Evolutionary conservation across 1,140 invertebrate genomes (phyloP), one percentile per base, ranked within the genome.

Genomic region (Solenopsis fugax): DNA sequence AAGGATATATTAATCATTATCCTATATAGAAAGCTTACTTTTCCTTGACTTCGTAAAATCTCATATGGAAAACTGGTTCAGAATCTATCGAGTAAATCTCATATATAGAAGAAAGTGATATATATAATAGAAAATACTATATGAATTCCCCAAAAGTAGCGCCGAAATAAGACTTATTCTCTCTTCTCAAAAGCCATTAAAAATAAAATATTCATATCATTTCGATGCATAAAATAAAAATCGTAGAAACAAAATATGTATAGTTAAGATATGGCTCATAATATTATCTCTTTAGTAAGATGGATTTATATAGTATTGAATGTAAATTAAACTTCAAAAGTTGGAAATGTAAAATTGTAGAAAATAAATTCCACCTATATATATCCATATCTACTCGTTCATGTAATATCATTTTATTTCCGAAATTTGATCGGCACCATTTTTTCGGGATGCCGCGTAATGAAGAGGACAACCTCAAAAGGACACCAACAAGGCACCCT

Each of bases 391-490:
- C 1, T 45, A 16, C n/a, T 4, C n/a, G 41, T 24, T 24, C 52
- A 13, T 13, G 24, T n/a, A 24, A 21, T 45, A 29, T 58, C 16
- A 72, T 10, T n/a, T n/a, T 37, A 2, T 73, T 58, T 48, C 0
- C 12, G 24, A 58, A 56, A 58, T 34, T 65, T 16, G 60, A 80
- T 62, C n/a, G 16, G 5, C 41, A 2, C 24, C 37, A 18, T 58
- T 73, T 73, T 58, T 69, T 48, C 41, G n/a, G 7, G 12, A 37
- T 29, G 52, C 41, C 41, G 45, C 45, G 21, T 76, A 58, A 58
- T 21, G 41, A 81, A 76, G 45, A 77, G 80, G 16, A n/a, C 5
- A 45, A 29, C 13, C 16, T 75, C 52, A 87, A 76, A 64, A 64
- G n/a, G n/a, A 87, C 24, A 52, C 29, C 21, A 24, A n/a, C 5